phyloP scores from a whole-genome alignment of 2,888 invertebrate genomes.

The Ectemnius lituratus region DNA sequence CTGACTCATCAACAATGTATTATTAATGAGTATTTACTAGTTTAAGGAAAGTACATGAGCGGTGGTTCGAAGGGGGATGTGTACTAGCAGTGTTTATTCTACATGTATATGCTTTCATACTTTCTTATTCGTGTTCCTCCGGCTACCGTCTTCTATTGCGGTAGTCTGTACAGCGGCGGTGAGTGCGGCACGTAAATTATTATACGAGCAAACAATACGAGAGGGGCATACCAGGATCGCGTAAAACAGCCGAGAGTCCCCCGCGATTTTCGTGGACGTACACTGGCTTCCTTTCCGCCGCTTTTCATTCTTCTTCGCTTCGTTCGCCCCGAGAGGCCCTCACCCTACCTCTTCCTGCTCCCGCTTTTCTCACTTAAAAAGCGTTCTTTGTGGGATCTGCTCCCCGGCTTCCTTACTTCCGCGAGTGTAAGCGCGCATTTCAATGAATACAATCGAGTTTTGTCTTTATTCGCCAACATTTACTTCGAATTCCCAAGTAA shows the following conservation, averaged over 20 bases:
- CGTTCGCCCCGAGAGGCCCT: background rate
- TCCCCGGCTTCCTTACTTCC: background rate
- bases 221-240: conserved; percentile 47
- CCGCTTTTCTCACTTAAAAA: conserved; percentile 7
- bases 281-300: conserved; percentile 21
- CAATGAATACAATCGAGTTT: conserved; percentile 1
- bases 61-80: too few species aligned
- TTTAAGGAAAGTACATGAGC: too few species aligned
- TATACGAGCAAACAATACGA: conserved; percentile 63
- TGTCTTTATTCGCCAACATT: too few species aligned
- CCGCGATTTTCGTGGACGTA: conserved; percentile 39
- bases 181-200: conserved; percentile 59
- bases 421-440: background rate
- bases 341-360: background rate
- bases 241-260: conserved; percentile 55
- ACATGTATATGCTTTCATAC: too few species aligned
- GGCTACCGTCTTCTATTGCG: too few species aligned
- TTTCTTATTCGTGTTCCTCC: background rate
- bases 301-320: conserved; percentile 7
- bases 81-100: too few species aligned
- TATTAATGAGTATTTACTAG: too few species aligned
- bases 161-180: conserved; percentile 22
- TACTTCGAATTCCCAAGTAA: too few species aligned
- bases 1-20: too few species aligned
- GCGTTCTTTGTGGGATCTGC: background rate